Base-by-base conservation (phyloP, 1,140 invertebrate species). In the Pseudomyrmex concolor region DNA sequence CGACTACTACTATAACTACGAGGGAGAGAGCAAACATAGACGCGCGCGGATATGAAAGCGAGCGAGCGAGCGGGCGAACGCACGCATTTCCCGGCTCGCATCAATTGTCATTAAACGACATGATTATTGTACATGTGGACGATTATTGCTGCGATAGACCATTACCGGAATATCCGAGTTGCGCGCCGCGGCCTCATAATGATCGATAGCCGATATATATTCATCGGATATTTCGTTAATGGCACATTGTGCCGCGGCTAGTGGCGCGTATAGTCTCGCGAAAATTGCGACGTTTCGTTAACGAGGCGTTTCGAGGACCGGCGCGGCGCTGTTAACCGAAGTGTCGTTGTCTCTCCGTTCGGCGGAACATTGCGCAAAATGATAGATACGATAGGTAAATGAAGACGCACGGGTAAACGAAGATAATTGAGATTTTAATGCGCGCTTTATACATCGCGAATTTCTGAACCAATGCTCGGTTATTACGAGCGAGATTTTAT, bases 31-130 rank as follows among this genome's bases (percentile, higher is more conserved):
- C 62, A 74, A 85, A 78, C 74, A 54, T 60, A 83, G 67, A 66
- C 77, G 70, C 77, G 70, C 55, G 55, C 63, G 59, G 63, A 90
- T 87, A 85, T 85, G 86, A 84, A 85, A 86, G 86, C 90, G 73
- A 87, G 86, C 70, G 34, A 34, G 34, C 34, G 5, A 34, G 34
- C 13, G 50, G 68, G 19, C 62, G 71, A 48, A 90, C 90, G 73
- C 86, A 85, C 70, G 83, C 89, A 89, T 91, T 91, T 92, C 90
- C 90, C 84, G 86, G 81, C 88, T 84, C 83, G 89, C 93, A 93
- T 94, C 93, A 93, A 93, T 94, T 93, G 92, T 93, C 92, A 94
- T 94, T 94, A 94, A 92, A 90, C 91, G 88, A 80, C 91, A 92
- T 91, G 92, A 93, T 93, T 93, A 94, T 94, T 93, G 90, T 76